Conservation (phyloP, 1,140 invertebrate species). For the Anadara kagoshimensis region DNA sequence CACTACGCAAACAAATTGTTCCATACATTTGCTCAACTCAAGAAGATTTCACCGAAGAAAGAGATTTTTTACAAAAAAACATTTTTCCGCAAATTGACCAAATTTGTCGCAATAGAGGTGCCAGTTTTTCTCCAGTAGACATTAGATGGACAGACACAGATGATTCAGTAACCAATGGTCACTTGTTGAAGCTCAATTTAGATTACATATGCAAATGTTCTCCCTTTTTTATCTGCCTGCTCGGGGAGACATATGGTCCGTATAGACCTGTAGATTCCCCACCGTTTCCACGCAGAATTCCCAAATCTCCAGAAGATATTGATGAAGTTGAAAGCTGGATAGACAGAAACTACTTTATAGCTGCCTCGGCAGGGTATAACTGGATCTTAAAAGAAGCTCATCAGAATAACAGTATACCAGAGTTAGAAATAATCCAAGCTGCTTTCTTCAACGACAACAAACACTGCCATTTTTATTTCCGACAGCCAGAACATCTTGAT, state of each 20-base stretch:
- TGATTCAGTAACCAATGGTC: slow-evolving; percentile 50
- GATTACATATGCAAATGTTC: slow-evolving; percentile 61
- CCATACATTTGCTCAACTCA: slow-evolving; percentile 69
- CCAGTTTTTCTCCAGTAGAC: slow-evolving; percentile 62
- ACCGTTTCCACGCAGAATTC: slow-evolving; percentile 41
- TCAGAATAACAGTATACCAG: slow-evolving; percentile 66
- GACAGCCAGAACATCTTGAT: slow-evolving; percentile 69
- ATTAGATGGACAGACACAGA: slow-evolving; percentile 59
- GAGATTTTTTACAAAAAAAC: slow-evolving; percentile 52
- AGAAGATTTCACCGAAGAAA: slow-evolving; percentile 65
- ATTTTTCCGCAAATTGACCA: slow-evolving; percentile 63
- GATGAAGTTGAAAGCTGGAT: too few species aligned
- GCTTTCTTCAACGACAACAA: slow-evolving; percentile 59
- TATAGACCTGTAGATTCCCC: slow-evolving; percentile 43
- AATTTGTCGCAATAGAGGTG: slow-evolving; percentile 56
- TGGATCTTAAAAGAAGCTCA: slow-evolving; percentile 65
- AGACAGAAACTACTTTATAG: slow-evolving; percentile 64
- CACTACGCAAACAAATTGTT: slow-evolving; percentile 57
- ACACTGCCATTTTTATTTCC: slow-evolving; percentile 67
- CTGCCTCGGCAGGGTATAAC: slow-evolving; percentile 62
- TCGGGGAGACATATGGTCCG: slow-evolving; percentile 70
- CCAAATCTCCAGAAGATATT: slow-evolving; percentile 38
- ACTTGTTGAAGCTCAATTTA: slow-evolving; percentile 59
- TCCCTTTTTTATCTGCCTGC: slow-evolving; percentile 69
- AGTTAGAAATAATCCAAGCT: slow-evolving; percentile 71